phyloP scores from a whole-genome alignment of 2,113 vertebrate species.

The Nibea albiflora region DNA sequence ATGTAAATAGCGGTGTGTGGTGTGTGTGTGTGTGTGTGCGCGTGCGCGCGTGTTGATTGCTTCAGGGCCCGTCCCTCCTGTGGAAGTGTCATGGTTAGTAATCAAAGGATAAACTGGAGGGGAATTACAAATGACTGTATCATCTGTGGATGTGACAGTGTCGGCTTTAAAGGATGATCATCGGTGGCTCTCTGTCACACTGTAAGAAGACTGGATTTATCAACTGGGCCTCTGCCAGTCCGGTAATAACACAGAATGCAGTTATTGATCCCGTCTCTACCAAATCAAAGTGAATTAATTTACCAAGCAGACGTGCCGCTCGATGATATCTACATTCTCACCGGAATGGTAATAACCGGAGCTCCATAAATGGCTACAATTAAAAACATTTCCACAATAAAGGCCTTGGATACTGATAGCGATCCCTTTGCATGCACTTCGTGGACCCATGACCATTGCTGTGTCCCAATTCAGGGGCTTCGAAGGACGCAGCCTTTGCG shows the following conservation, averaged over 20 bases:
- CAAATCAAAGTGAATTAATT: constrained; percentile 37
- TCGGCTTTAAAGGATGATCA: constrained; percentile 23
- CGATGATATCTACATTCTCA: neutral
- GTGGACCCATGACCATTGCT: neutral
- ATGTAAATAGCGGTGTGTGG: constrained; percentile 75
- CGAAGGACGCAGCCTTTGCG: no score
- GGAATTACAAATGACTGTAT: constrained; percentile 62
- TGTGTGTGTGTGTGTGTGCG: constrained; percentile 42
- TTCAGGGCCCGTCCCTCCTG: constrained; percentile 58
- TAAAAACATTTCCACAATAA: neutral
- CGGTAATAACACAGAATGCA: constrained; percentile 13
- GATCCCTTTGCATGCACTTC: neutral
- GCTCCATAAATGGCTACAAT: neutral
- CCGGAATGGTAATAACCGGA: neutral
- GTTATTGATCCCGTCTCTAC: constrained; percentile 34
- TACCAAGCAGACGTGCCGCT: neutral
- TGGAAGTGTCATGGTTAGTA: constrained; percentile 62
- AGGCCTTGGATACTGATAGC: neutral
- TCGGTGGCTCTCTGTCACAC: constrained; percentile 25
- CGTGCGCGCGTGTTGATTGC: constrained; percentile 71
- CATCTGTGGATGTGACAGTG: constrained; percentile 29
- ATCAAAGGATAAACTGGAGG: constrained; percentile 68
- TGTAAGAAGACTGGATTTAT: constrained; percentile 28
- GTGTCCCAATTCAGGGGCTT: no score
- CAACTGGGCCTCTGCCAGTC: neutral